phyloP scores from a whole-genome alignment of 2,113 vertebrate genomes.

The Apaloderma vittatum region DNA sequence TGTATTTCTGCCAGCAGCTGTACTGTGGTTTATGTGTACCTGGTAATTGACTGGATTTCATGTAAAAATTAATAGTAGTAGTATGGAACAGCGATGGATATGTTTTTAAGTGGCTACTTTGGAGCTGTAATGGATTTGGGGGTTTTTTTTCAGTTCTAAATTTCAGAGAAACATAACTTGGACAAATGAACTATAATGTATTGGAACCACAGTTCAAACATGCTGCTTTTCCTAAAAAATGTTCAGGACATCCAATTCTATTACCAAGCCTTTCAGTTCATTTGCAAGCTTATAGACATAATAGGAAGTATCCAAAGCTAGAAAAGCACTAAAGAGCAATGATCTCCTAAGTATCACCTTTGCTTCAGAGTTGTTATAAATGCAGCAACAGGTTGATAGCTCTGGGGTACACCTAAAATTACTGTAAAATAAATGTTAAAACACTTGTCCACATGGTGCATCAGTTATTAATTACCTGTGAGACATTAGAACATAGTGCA shows the following conservation, averaged over 20 bases:
- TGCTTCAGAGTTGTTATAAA: not conserved
- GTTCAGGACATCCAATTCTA: not conserved
- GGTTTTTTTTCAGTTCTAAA: not conserved
- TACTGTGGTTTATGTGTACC: slow-evolving; percentile 48
- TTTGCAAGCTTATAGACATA: not conserved
- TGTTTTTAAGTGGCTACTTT: slow-evolving; percentile 23
- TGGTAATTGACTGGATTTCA: slow-evolving; percentile 31
- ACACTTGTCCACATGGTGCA: not conserved
- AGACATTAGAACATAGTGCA: not conserved
- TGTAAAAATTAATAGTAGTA: slow-evolving; percentile 53
- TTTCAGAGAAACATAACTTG: not conserved
- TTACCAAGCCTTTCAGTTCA: not conserved
- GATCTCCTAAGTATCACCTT: not conserved
- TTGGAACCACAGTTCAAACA: not conserved
- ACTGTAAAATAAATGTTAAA: not conserved
- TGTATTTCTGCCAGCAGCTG: slow-evolving; percentile 16
- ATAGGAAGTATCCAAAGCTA: not conserved
- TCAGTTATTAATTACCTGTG: not conserved
- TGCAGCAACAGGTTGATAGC: not conserved
- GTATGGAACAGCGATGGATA: slow-evolving; percentile 6
- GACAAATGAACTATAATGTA: not conserved
- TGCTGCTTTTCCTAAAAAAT: not conserved
- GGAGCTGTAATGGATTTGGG: not conserved
- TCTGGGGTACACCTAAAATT: not conserved
- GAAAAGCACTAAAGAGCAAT: not conserved